These are phyloP conservation scores for Lytechinus variegatus DNA, from an alignment of 35 echinoderm and acorn worm species.

Conservation along the genomic window DNA sequence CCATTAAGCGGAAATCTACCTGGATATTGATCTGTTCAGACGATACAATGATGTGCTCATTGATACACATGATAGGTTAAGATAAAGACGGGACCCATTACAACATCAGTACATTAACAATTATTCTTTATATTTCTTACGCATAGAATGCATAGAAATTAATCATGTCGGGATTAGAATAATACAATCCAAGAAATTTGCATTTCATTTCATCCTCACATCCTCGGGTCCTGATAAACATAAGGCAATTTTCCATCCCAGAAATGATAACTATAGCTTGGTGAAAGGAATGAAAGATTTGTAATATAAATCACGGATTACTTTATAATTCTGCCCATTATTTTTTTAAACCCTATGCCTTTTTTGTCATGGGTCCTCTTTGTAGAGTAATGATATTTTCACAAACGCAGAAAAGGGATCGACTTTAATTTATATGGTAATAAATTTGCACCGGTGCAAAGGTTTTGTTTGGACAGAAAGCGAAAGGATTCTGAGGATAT, in stretches of 20 bases:
- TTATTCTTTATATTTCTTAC: too few species aligned
- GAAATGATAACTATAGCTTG: background rate
- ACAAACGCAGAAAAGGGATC: background rate
- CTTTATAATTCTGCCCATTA: background rate
- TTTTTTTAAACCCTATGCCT: too few species aligned
- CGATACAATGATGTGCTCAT: too few species aligned
- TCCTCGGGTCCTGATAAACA: background rate
- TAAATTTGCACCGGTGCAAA: background rate
- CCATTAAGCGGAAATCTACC: too few species aligned
- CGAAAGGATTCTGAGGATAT: background rate
- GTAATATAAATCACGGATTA: background rate
- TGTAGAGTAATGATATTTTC: background rate
- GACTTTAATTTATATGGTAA: background rate
- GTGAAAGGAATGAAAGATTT: background rate
- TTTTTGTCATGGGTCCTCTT: background rate
- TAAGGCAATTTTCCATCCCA: background rate
- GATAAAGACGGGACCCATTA: too few species aligned
- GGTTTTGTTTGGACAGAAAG: background rate
- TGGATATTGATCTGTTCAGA: too few species aligned
- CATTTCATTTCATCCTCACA: background rate
- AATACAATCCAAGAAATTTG: background rate
- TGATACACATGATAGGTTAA: too few species aligned
- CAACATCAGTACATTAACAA: too few species aligned
- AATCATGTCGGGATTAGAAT: background rate
- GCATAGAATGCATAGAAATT: background rate